Evolutionary conservation across 2,888 invertebrate species (phyloP), one percentile per base, ranked within the genome.

Genomic region (Prosopocoilus inquinatus): DNA sequence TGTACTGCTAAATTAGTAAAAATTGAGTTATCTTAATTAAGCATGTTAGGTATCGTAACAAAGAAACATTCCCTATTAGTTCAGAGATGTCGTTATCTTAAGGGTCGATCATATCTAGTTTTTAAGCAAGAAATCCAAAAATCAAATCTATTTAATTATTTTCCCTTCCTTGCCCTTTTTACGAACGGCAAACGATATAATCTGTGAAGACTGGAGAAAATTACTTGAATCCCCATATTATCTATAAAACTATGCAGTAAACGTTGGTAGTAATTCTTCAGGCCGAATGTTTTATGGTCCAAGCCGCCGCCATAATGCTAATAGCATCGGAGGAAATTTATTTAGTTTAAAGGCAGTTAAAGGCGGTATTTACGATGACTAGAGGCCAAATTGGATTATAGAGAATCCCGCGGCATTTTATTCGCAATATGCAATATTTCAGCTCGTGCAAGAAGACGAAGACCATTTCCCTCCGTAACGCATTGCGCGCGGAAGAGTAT

Each of bases 401-500:
- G 41, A 59, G 61, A 61, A 62, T 62, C 64, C 60, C 58, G 46
- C 61, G 60, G 65, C 63, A 62, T 64, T 62, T 63, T 58, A 61
- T 64, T 55, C 59, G 67, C 66, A 68, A 67, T 67, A 68, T 67
- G 67, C 67, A 69, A 66, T 67, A 67, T 67, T 64, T 67, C 63
- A 67, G 52, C 56, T 3, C 3, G 50, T 50, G 59, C 61, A 62
- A 59, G n/a, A n/a, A n/a, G n/a, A n/a, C n/a, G n/a, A n/a, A n/a
- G 64, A 62, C 66, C 57, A 64, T 64, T 66, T 59, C 59, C 63
- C 59, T 57, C 56, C 59, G 59, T 59, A 58, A 61, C 46, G 53
- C 54, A 53, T 53, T 53, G 46, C 47, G 50, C 28, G 34, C 11
- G 47, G 60, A 48, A 45, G 34, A 49, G 60, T 58, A 60, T 58